These are phyloP conservation scores for Lamprotornis superbus DNA, from an alignment of 2,113 vertebrate species.

Conservation along the genomic window DNA sequence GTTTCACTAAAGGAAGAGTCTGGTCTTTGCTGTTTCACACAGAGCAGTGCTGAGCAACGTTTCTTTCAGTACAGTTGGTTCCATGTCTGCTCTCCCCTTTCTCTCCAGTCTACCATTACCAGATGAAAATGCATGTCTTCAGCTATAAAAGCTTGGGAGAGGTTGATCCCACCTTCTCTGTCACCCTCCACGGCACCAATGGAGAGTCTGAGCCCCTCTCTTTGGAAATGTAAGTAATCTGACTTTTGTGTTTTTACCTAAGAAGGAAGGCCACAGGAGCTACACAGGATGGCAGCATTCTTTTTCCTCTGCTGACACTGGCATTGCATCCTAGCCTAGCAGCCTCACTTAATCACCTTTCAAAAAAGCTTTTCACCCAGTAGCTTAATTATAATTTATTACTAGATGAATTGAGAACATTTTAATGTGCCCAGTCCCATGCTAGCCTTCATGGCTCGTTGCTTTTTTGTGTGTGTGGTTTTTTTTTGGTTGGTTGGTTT, in stretches of 20 bases:
- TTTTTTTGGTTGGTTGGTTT: not conserved
- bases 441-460: not conserved
- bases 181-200: slow-evolving; percentile 82
- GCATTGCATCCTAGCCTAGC: not conserved
- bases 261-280: not conserved
- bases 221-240: slow-evolving; percentile 85
- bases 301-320: not conserved
- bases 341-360: not conserved
- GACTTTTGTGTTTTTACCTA: not conserved
- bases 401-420: not conserved
- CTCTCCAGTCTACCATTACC: slow-evolving; percentile 90
- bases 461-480: not conserved
- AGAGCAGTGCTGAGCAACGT: accelerated
- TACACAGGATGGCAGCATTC: not conserved
- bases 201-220: slow-evolving; percentile 77
- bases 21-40: not conserved
- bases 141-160: slow-evolving; percentile 77
- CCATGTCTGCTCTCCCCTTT: not conserved
- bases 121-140: slow-evolving; percentile 97
- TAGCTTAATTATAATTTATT: not conserved
- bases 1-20: not conserved
- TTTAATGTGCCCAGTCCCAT: not conserved
- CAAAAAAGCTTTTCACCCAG: not conserved
- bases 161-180: slow-evolving; percentile 81
- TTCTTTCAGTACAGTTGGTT: not conserved